These are phyloP conservation scores for Pterocles gutturalis DNA, from an alignment of 2,113 vertebrate species.

Conservation along the genomic window DNA sequence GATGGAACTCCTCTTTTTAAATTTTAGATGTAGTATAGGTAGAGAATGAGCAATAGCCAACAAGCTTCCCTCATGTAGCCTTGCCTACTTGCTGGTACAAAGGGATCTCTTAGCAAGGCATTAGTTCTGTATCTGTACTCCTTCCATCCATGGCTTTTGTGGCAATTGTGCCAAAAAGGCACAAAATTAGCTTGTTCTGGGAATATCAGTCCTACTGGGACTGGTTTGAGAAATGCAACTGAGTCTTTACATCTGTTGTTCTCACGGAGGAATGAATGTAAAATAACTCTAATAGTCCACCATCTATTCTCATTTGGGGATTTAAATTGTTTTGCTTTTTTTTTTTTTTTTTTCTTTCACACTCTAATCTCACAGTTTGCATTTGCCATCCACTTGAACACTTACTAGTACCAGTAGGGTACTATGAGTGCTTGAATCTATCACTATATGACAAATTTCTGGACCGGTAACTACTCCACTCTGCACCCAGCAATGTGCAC, in stretches of 20 bases:
- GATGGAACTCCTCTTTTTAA: constrained; percentile 6
- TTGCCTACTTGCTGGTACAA: not conserved
- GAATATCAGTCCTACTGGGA: not conserved
- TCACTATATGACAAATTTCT: not conserved
- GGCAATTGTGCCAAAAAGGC: not conserved
- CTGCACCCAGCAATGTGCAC: not conserved
- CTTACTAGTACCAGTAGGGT: not conserved
- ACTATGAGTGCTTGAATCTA: not conserved
- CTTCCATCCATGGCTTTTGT: not conserved
- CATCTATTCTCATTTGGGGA: not conserved
- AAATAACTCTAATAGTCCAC: not conserved
- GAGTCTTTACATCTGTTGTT: not conserved
- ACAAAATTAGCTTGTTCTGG: not conserved
- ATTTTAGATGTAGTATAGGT: not conserved
- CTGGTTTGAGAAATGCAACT: not conserved
- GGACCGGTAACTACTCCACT: not conserved
- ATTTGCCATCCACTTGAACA: not conserved
- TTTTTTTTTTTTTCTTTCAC: not conserved
- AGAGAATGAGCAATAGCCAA: not conserved
- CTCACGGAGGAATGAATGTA: not conserved
- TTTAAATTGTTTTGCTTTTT: not conserved
- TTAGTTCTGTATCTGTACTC: not conserved
- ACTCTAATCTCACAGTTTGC: not conserved
- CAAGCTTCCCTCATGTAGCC: not conserved
- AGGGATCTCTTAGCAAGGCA: not conserved